These are phyloP conservation scores for Acanthosepion pharaonis DNA, from an alignment of 2,888 invertebrate species.

Conservation along the genomic window DNA sequence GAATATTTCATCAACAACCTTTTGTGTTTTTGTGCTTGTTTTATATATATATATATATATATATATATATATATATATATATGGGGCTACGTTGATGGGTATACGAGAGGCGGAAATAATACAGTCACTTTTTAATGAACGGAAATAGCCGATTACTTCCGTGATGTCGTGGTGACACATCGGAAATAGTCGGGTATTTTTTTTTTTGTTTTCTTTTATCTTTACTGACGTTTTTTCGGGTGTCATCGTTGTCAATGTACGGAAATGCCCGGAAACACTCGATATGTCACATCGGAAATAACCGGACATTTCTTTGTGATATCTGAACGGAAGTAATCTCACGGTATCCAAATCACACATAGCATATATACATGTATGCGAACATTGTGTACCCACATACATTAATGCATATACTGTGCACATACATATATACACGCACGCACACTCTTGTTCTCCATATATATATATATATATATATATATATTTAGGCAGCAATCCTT, in stretches of 20 bases:
- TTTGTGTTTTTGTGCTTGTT: no score
- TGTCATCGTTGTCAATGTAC: slow-evolving; percentile 20
- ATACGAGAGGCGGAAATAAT: neutral
- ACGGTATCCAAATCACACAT: neutral
- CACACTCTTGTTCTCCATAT: neutral
- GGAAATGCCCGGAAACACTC: neutral
- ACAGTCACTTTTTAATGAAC: slow-evolving; percentile 20
- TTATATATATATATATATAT: neutral
- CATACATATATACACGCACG: neutral
- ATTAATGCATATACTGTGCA: no score
- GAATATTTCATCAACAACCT: no score
- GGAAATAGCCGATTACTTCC: slow-evolving; percentile 20
- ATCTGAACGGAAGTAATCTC: neutral
- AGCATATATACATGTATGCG: neutral
- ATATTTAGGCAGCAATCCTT: no score
- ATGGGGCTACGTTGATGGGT: neutral
- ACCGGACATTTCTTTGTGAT: neutral
- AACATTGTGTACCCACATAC: neutral
- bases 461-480: no score
- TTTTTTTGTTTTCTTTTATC: neutral
- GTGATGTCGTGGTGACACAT: neutral
- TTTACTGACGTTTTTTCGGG: neutral
- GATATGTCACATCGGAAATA: slow-evolving; percentile 8
- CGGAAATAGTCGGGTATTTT: neutral
- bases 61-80: slow-evolving; percentile 14